phyloP scores from a whole-genome alignment of 2,797 vertebrate species.

The Lagocephalus sceleratus region DNA sequence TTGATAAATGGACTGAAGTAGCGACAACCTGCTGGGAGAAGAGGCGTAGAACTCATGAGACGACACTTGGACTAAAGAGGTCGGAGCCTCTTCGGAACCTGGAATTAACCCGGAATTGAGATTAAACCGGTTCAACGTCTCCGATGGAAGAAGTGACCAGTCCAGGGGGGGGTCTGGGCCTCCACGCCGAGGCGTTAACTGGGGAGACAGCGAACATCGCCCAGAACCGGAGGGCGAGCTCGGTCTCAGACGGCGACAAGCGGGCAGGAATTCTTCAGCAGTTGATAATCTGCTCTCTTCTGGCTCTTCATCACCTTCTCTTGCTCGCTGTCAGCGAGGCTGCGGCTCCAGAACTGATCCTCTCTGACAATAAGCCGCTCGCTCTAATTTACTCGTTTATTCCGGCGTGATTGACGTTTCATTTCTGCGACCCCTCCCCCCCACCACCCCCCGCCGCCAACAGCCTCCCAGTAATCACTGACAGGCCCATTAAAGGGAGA shows the following conservation, averaged over 20 bases:
- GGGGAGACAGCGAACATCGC: too few relatives aligned
- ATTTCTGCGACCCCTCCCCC: constrained; percentile 66
- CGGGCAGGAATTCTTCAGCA: constrained; percentile 35
- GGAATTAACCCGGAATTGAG: too few relatives aligned
- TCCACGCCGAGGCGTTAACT: too few relatives aligned
- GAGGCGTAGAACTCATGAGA: too few relatives aligned
- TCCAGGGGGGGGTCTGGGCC: too few relatives aligned
- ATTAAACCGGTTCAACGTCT: too few relatives aligned
- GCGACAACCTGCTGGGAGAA: too few relatives aligned
- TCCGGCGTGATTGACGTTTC: constrained; percentile 93
- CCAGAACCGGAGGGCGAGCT: too few relatives aligned
- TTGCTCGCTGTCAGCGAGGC: constrained; percentile 58
- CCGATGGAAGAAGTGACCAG: too few relatives aligned
- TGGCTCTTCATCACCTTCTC: constrained; percentile 27
- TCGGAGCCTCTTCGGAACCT: too few relatives aligned
- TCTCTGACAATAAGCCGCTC: constrained; percentile 89
- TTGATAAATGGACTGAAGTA: too few relatives aligned
- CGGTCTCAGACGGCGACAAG: neutral
- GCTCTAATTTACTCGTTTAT: constrained; percentile 90
- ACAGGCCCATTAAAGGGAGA: constrained; percentile 82
- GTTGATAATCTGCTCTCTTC: constrained; percentile 19
- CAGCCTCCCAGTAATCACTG: constrained; percentile 79
- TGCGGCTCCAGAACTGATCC: constrained; percentile 84
- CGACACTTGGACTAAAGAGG: too few relatives aligned
- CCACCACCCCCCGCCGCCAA: constrained; percentile 49